These are phyloP conservation scores for Salvelinus fontinalis DNA, from an alignment of 2,113 vertebrate species.

Conservation along the genomic window DNA sequence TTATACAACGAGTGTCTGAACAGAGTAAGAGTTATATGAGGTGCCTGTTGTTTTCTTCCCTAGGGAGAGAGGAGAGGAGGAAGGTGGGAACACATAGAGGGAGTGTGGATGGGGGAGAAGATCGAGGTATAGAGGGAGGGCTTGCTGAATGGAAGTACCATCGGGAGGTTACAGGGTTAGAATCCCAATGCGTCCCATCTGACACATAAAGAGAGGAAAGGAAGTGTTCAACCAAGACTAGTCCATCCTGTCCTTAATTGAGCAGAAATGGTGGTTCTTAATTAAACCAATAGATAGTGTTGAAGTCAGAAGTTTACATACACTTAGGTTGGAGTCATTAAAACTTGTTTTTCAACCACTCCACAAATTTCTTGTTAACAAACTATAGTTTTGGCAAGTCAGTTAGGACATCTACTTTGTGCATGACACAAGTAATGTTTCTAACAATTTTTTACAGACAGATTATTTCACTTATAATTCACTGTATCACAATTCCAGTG, in stretches of 20 bases:
- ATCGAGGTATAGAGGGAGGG: slow-evolving; percentile 2
- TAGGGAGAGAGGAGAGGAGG: background rate
- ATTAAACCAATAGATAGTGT: background rate
- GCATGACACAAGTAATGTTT: no score
- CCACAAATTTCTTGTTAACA: no score
- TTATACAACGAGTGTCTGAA: background rate
- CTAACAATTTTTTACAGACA: no score
- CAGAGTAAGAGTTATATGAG: background rate
- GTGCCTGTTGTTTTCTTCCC: background rate
- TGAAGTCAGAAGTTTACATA: no score
- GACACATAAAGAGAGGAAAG: slow-evolving; percentile 43
- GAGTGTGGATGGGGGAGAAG: background rate
- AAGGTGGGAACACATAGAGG: background rate
- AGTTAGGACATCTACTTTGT: no score
- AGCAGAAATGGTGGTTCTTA: background rate
- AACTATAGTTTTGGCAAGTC: no score
- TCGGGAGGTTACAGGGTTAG: slow-evolving; percentile 35
- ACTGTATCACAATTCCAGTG: no score
- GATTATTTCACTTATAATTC: no score
- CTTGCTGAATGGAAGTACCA: background rate
- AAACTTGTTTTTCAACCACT: no score
- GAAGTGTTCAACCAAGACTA: slow-evolving; percentile 38
- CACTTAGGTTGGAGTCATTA: no score
- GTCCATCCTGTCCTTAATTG: slow-evolving; percentile 18
- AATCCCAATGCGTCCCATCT: slow-evolving; percentile 50